Evolutionary conservation across 2,797 vertebrate species (phyloP), one percentile per base, ranked within the genome.

Genomic region (Hydrolagus colliei): DNA sequence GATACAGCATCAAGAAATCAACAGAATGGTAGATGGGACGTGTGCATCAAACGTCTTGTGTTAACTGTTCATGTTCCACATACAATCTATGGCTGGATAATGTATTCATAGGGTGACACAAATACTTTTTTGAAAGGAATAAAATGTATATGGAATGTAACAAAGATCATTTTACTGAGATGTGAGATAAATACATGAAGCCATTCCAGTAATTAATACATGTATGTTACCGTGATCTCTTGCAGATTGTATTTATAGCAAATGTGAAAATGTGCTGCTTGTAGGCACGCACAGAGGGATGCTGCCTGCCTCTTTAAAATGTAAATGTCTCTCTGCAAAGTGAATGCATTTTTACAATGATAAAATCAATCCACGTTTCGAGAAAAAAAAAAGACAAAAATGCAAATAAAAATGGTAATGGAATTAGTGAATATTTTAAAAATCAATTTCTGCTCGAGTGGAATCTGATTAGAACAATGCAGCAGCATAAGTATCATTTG

Each of bases 341-440:
- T 10, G 68, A 84, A 71, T 84, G 32, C 27, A 84, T 84, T 68
- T 84, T 52, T 71, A 35, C 35, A 84, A n/a, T 18, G 32, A 84
- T 68, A 52, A 71, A 35, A 22, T 71, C 65, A 41, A 68, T 71
- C 71, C 16, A 71, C 65, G 35, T 84, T 52, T 0, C 68, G 27
- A 84, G 71, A 67, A 32, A 20, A 18, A 16, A 20, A 32, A 32
- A 71, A 71, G 32, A 27, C 71, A 84, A 52, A 52, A 52, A 84
- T 68, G 8, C 65, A 52, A 67, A 71, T 71, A 67, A 71, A 71
- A 84, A 41, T 52, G 18, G 32, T 20, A 82, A 84, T 71, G 16
- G 63, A 18, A 84, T 20, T 68, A 11, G 27, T 84, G 79, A 84
- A 84, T 41, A 71, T 68, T 41, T 76, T 72, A 77, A 22, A 76